phyloP scores from a whole-genome alignment of 1,140 invertebrate genomes.

The Neodiprion pinetum region DNA sequence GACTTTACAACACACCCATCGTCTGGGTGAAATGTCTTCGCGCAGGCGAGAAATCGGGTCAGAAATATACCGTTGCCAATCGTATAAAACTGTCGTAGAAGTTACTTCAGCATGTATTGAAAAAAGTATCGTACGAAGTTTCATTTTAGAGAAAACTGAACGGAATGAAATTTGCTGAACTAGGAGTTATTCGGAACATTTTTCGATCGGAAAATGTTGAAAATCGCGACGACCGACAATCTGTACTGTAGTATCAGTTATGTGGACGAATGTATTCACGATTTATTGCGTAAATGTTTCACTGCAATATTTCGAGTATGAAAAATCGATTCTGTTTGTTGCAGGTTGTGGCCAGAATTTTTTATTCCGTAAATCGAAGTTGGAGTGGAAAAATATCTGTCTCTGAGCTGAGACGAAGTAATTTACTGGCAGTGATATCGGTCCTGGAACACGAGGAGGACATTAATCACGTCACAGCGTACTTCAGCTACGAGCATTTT shows the following conservation, averaged over 20 bases:
- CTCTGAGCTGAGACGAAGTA: slow-evolving; percentile 89
- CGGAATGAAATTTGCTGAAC: no score
- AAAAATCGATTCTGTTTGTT: slow-evolving; percentile 37
- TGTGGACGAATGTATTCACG: no score
- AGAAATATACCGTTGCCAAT: no score
- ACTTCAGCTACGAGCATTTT: slow-evolving; percentile 99
- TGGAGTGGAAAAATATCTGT: slow-evolving; percentile 95
- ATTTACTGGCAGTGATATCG: slow-evolving; percentile 81
- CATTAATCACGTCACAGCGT: slow-evolving; percentile 97
- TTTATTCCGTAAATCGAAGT: slow-evolving; percentile 96
- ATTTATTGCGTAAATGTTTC: no score
- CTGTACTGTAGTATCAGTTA: no score
- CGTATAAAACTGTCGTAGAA: no score
- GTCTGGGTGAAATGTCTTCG: no score
- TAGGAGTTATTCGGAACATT: no score
- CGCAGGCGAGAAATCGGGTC: no score
- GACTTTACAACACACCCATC: no score
- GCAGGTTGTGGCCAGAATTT: slow-evolving; percentile 96
- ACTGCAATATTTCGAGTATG: background rate
- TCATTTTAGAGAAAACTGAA: background rate
- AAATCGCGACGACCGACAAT: no score
- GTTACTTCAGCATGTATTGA: background rate
- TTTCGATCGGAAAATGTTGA: no score
- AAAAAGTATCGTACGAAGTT: slow-evolving; percentile 21
- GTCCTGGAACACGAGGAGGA: slow-evolving; percentile 91